A percentile compares a stretch with the other conserved stretches of the same genome.
Conservation (phyloP, 2,113 vertebrate species). For the Collichthys lucidus region DNA sequence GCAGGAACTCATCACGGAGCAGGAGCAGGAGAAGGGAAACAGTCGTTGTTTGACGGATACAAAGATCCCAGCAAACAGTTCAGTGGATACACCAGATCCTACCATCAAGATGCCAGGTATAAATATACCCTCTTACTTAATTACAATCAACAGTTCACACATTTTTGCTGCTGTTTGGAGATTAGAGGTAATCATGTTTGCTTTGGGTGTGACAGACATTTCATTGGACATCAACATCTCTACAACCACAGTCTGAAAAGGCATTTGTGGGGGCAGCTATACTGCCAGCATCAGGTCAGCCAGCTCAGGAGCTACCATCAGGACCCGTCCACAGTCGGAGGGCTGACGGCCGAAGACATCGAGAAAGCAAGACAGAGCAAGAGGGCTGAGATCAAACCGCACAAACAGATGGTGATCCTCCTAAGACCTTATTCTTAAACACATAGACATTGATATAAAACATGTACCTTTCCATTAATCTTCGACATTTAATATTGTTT, state of each 20-base stretch:
- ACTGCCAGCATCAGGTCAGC: constrained; percentile 58
- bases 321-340: constrained; percentile 91
- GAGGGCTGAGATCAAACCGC: constrained; percentile 87
- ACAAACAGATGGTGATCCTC: constrained; percentile 92
- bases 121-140: background rate
- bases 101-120: constrained; percentile 86
- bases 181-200: background rate
- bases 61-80: constrained; percentile 86
- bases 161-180: background rate
- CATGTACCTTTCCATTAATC: background rate
- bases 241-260: constrained; percentile 64
- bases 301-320: constrained; percentile 89
- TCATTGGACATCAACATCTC: constrained; percentile 82
- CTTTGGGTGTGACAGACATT: constrained; percentile 73
- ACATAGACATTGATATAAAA: background rate
- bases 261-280: constrained; percentile 52
- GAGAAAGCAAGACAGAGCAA: constrained; percentile 96
- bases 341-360: constrained; percentile 95
- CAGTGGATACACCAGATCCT: constrained; percentile 83
- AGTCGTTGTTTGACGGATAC: constrained; percentile 86
- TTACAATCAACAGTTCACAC: fast-evolving
- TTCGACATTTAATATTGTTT: background rate
- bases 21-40: constrained; percentile 50
- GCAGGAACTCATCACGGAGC: background rate
- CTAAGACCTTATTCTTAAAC: background rate